Evolutionary conservation across 2,888 invertebrate species (phyloP).

Genomic region (Bimastos eiseni): DNA sequence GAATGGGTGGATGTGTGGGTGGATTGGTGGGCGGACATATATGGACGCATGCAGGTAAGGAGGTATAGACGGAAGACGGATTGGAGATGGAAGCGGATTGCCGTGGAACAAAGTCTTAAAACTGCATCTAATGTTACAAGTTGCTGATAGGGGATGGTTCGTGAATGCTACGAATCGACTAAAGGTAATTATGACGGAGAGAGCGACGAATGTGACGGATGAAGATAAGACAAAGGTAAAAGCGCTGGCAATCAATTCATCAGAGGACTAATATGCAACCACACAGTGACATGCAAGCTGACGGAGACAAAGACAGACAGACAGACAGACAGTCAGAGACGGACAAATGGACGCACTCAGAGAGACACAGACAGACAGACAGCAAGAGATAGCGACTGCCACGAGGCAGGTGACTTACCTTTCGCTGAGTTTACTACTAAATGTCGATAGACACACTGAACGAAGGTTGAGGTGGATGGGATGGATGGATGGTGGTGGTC

Average conservation of each 20-base stretch:
- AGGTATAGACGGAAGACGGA: too few species aligned
- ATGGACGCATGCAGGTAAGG: too few species aligned
- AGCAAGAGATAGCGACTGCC: neutral
- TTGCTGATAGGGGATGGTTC: neutral
- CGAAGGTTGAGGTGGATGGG: neutral
- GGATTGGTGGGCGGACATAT: too few species aligned
- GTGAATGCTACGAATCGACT: neutral
- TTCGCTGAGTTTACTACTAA: neutral
- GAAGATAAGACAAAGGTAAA: neutral
- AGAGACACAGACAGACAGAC: too few species aligned
- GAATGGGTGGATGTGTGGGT: too few species aligned
- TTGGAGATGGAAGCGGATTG: neutral
- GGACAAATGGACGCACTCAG: too few species aligned
- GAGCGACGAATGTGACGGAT: neutral
- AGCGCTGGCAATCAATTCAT: neutral
- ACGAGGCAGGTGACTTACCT: constrained; percentile 13
- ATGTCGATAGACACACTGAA: too few species aligned
- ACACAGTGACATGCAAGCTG: too few species aligned
- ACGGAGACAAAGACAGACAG: too few species aligned
- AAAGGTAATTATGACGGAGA: neutral
- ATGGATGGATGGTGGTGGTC: too few species aligned
- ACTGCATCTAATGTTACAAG: neutral
- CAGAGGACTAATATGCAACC: too few species aligned
- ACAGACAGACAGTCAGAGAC: too few species aligned
- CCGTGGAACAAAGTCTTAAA: neutral